These are phyloP conservation scores for Remorina albescens DNA, from an alignment of 2,797 vertebrate species.

Conservation along the genomic window DNA sequence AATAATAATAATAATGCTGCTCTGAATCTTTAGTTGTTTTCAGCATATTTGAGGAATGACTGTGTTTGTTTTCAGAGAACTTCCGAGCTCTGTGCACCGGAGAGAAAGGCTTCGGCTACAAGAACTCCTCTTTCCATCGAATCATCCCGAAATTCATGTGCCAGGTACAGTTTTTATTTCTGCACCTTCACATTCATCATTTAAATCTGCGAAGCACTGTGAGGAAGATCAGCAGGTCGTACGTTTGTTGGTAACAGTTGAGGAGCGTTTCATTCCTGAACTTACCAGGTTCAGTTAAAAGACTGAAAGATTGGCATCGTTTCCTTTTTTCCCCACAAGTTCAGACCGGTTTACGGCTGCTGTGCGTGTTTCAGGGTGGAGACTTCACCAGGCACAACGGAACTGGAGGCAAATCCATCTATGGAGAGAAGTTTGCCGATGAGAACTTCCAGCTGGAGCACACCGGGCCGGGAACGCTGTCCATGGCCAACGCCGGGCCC, in stretches of 20 bases:
- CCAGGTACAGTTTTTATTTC: no score
- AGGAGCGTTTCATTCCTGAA: no score
- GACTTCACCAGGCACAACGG: slow-evolving; percentile 96
- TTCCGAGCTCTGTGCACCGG: slow-evolving; percentile 84
- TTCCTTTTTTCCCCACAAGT: no score
- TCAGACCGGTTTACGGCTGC: no score
- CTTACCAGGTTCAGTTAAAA: no score
- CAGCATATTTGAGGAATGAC: not conserved
- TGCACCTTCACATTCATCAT: no score
- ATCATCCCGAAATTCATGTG: slow-evolving; percentile 85
- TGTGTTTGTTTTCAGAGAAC: slow-evolving; percentile 77
- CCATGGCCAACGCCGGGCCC: slow-evolving; percentile 95
- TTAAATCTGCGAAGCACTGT: no score
- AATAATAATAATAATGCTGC: not conserved
- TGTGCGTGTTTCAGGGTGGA: slow-evolving; percentile 88
- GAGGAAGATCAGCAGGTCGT: not conserved
- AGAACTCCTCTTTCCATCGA: slow-evolving; percentile 83
- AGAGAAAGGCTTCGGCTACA: slow-evolving; percentile 82
- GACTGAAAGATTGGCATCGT: no score
- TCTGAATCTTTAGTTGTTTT: not conserved
- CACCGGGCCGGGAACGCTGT: slow-evolving; percentile 85
- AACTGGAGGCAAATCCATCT: slow-evolving; percentile 96
- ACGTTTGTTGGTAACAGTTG: no score
- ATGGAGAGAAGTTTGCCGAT: slow-evolving; percentile 91
- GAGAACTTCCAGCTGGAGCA: slow-evolving; percentile 94